phyloP scores from a whole-genome alignment of 2,113 vertebrate species.

The Engystomops pustulosus region DNA sequence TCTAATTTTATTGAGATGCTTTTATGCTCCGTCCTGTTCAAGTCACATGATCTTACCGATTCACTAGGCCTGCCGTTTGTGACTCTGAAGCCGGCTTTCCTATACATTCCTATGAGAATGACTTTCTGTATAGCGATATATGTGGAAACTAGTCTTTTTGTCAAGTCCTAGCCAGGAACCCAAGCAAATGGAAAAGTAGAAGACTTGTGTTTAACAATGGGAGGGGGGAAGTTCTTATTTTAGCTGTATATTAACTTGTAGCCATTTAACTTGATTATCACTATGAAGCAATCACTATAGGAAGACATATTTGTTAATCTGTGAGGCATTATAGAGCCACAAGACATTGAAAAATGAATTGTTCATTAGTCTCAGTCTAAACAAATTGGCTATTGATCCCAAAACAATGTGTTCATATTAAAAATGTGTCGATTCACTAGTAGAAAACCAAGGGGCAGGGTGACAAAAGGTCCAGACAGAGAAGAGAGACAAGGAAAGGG shows the following conservation, averaged over 20 bases:
- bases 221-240: no score
- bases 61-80: no score
- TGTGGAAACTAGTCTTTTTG: no score
- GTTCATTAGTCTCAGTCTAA: constrained; percentile 44
- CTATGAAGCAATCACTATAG: neutral
- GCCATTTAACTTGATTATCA: neutral
- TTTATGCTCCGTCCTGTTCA: no score
- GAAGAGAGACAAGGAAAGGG: constrained; percentile 42
- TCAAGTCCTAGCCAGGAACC: no score
- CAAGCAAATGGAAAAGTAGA: no score
- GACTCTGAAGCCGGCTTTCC: no score
- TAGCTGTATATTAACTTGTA: neutral
- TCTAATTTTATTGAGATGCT: no score
- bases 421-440: constrained; percentile 40
- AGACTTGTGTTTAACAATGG: no score
- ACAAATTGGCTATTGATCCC: constrained; percentile 47
- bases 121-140: no score
- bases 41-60: no score
- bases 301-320: constrained; percentile 7
- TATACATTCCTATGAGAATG: no score
- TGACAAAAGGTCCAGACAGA: constrained; percentile 28
- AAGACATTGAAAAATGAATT: constrained; percentile 41
- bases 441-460: constrained; percentile 25
- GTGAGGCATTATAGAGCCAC: constrained; percentile 5
- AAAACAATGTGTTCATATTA: constrained; percentile 44